Base-by-base conservation (phyloP, 2,888 invertebrate species). In the Amphimallon solstitiale region DNA sequence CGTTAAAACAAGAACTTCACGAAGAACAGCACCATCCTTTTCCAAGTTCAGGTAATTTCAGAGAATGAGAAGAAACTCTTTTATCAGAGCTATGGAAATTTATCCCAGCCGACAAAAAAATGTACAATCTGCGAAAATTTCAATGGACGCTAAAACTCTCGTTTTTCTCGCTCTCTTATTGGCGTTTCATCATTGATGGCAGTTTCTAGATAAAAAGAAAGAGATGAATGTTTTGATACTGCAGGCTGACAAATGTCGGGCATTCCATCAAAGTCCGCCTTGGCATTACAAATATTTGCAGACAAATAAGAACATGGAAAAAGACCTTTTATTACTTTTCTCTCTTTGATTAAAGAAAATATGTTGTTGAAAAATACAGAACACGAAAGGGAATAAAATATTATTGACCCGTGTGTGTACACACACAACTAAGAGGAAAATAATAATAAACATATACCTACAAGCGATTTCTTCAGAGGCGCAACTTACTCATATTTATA, bases 261-360 rank as follows among this genome's bases (percentile, higher is more conserved):
- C 54, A 9, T 35, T 54, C 40, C 23, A 21, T 54, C 54, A 54
- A 54, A 40, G 54, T 40, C 38, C 12, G 54, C 54, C 14, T 54
- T 54, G 40, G 21, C 19, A 54, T 54, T 54, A 38, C 54, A 54
- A 40, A 54, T 54, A 54, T 54, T 54, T 54, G 54, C 21, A 34
- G 7, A 38, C n/a, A 38, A n/a, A 54, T 40, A 43, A 0, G 23
- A 21, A 19, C 15, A 19, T 21, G 19, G 2, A 14, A 6, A 38
- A 12, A 38, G 38, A 21, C 12, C 23, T 14, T 54, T 54, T 54
- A 54, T 54, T 54, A 40, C 14, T n/a, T 23, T 23, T 54, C 9
- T 12, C 6, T 38, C 12, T 43, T 54, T 40, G 40, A 54, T 54
- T 54, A 54, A 40, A 40, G 40, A 21, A 54, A 54, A 54, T 52